Percentiles rank a stretch among this genome's conserved stretches.
phyloP scores from a whole-genome alignment of 1,140 invertebrate species.

The Drusus annulatus region DNA sequence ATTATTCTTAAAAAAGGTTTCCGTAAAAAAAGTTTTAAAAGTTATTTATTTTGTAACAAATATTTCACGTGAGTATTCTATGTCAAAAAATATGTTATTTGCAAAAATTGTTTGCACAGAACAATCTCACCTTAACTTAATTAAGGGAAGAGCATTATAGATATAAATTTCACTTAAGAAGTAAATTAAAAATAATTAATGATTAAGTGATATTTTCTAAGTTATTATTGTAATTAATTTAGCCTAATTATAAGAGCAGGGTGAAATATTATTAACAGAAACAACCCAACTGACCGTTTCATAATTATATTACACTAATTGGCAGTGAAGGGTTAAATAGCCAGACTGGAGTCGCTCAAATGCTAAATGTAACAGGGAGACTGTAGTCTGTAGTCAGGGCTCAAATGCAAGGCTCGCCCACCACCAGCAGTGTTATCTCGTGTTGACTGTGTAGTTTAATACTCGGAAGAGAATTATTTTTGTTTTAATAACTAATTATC shows the following conservation, averaged over 20 bases:
- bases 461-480: too few relatives aligned
- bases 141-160: constrained; percentile 53
- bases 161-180: constrained; percentile 52
- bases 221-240: constrained; percentile 54
- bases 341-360: constrained; percentile 3
- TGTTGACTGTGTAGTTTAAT: too few relatives aligned
- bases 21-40: constrained; percentile 38
- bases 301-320: constrained; percentile 25
- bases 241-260: constrained; percentile 41
- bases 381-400: not conserved
- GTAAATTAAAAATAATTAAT: constrained; percentile 55
- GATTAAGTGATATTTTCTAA: constrained; percentile 51
- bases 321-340: constrained; percentile 31
- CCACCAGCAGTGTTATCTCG: not conserved
- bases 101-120: constrained; percentile 45
- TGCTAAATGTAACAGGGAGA: not conserved
- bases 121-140: constrained; percentile 39
- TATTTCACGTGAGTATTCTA: constrained; percentile 36
- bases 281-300: not conserved
- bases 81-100: constrained; percentile 39
- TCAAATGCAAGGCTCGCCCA: not conserved
- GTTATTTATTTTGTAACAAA: constrained; percentile 41
- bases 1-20: constrained; percentile 38
- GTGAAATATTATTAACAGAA: constrained; percentile 23
- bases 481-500: constrained; percentile 27